Evolutionary conservation across 2,113 vertebrate species (phyloP).

Genomic region (Eurystomus gularis): DNA sequence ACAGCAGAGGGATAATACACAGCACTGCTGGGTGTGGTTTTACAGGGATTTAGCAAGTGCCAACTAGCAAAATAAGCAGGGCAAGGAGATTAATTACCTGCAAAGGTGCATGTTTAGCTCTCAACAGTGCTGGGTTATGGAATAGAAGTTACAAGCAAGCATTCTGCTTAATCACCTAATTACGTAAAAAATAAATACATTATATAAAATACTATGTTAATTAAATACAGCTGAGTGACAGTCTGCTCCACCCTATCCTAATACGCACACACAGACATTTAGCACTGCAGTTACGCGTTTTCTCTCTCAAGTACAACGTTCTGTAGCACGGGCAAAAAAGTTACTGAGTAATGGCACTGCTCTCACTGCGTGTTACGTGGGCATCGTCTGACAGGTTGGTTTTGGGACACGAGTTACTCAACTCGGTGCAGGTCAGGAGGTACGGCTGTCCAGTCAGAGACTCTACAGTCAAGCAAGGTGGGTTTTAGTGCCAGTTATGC

Average conservation of each 20-base stretch:
- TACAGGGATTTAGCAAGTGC: slow-evolving; percentile 77
- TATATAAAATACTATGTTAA: slow-evolving; percentile 67
- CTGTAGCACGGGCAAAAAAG: neutral
- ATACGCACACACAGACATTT: neutral
- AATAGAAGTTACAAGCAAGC: slow-evolving; percentile 57
- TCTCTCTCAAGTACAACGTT: neutral
- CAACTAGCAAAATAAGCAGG: slow-evolving; percentile 78
- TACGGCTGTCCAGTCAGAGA: neutral
- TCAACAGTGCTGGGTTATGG: slow-evolving; percentile 12
- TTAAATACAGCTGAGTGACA: slow-evolving; percentile 62
- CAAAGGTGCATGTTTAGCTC: slow-evolving; percentile 71
- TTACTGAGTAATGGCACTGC: neutral
- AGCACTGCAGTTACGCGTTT: neutral
- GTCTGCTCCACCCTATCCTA: slow-evolving; percentile 44
- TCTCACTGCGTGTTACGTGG: neutral
- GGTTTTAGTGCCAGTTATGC: neutral
- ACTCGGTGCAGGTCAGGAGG: neutral
- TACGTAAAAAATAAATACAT: slow-evolving; percentile 68
- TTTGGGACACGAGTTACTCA: neutral
- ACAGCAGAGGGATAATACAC: slow-evolving; percentile 73
- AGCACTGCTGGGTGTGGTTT: slow-evolving; percentile 78
- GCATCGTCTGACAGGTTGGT: fast-evolving
- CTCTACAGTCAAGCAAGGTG: neutral
- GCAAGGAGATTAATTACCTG: slow-evolving; percentile 79
- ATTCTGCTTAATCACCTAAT: slow-evolving; percentile 63